These are phyloP conservation scores for Drosophila melanosoma DNA, from an alignment of 2,888 invertebrate species.

Conservation along the genomic window DNA sequence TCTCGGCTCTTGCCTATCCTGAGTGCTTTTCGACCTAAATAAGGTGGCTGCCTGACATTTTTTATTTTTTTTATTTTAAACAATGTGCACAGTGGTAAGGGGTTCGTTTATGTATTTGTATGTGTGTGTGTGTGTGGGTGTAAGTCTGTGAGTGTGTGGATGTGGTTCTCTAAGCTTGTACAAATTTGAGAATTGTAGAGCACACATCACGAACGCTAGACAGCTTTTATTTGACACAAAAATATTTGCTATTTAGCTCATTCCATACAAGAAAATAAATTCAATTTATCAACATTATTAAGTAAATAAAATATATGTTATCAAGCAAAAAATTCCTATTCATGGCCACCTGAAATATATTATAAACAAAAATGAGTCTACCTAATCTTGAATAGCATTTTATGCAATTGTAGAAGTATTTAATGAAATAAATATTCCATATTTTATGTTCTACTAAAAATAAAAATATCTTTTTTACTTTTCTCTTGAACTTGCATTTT, in stretches of 20 bases:
- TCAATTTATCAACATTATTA: not conserved
- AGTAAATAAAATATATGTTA: not conserved
- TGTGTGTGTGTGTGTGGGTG: constrained; percentile 17
- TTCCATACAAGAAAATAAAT: not conserved
- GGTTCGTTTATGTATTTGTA: constrained; percentile 1
- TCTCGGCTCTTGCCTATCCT: constrained; percentile 55
- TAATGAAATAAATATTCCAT: not conserved
- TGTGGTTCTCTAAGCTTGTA: constrained; percentile 19
- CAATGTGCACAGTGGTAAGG: constrained; percentile 44
- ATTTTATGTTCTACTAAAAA: not conserved
- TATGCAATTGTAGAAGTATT: not conserved
- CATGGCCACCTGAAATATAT: too few relatives aligned
- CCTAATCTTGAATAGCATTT: not conserved
- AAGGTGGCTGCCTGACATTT: constrained; percentile 43
- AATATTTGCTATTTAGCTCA: constrained; percentile 35
- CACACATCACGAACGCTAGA: constrained; percentile 20
- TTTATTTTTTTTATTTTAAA: constrained; percentile 47
- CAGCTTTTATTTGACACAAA: constrained; percentile 35
- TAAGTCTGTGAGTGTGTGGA: not conserved
- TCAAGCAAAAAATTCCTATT: not conserved
- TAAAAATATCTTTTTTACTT: too few relatives aligned
- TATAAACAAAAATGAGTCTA: not conserved
- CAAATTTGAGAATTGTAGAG: constrained; percentile 47
- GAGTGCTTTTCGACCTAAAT: constrained; percentile 77
- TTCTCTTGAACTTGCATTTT: not conserved